Conservation (phyloP, 2,797 vertebrate species). For the Leucoraja ocellata region DNA sequence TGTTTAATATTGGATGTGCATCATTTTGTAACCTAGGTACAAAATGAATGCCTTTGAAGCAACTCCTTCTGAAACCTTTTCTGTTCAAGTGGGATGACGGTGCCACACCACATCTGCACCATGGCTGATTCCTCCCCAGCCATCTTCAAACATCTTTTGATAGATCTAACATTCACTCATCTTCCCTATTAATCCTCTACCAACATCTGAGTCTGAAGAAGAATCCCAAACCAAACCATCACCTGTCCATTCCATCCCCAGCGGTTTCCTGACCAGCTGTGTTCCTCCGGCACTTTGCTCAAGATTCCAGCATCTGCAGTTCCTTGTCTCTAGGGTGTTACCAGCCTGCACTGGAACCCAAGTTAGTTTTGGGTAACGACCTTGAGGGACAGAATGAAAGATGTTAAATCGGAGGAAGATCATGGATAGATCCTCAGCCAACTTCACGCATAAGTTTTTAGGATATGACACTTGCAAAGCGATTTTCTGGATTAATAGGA, state of each 20-base stretch:
- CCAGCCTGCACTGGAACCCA: background rate
- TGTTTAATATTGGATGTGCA: background rate
- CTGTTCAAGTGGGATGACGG: background rate
- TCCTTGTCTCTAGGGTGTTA: background rate
- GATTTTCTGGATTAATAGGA: background rate
- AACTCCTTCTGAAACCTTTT: background rate
- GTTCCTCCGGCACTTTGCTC: too few relatives aligned
- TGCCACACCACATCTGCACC: background rate
- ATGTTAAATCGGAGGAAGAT: background rate
- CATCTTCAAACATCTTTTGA: background rate
- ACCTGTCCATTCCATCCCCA: too few relatives aligned
- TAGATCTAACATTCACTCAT: background rate
- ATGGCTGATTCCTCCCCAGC: too few relatives aligned
- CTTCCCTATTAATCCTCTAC: too few relatives aligned
- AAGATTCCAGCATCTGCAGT: too few relatives aligned
- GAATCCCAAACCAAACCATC: too few relatives aligned
- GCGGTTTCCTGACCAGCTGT: too few relatives aligned
- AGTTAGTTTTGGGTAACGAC: background rate
- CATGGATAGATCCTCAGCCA: background rate
- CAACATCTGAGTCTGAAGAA: too few relatives aligned
- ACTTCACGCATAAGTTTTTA: too few relatives aligned
- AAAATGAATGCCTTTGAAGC: background rate
- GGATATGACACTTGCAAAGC: background rate
- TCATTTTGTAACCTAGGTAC: background rate
- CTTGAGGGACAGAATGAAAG: background rate